Percentiles rank a stretch among this genome's conserved stretches.
Evolutionary conservation across 92 coral and sea anemone species (phyloP).

Genomic region (Palythoa grandiflora): DNA sequence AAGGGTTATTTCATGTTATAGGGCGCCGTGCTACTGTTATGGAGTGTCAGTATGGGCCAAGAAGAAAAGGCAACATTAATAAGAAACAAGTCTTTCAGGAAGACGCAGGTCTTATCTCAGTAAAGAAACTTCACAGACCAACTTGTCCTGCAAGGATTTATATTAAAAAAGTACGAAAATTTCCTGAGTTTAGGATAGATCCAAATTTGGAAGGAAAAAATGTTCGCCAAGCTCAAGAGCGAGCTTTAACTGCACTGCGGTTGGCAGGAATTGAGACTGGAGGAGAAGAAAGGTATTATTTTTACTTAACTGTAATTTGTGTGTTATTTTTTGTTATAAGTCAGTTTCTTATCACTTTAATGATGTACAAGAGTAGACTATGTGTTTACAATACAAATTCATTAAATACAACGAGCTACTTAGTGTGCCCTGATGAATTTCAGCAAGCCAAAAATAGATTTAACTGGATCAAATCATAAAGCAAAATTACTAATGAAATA

Average conservation of each 20-base stretch:
- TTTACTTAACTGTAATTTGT: neutral
- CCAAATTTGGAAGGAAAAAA: slow-evolving; percentile 89
- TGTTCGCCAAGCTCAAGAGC: slow-evolving; percentile 95
- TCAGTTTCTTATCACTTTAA: too few relatives aligned
- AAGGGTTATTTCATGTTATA: slow-evolving; percentile 1
- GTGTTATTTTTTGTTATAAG: too few relatives aligned
- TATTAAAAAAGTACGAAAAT: slow-evolving; percentile 93
- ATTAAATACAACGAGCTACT: neutral
- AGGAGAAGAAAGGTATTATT: slow-evolving; percentile 92
- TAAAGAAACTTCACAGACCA: slow-evolving; percentile 83
- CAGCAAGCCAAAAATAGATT: too few relatives aligned
- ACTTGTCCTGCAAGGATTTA: slow-evolving; percentile 99
- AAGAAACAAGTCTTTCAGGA: slow-evolving; percentile 83
- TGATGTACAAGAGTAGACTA: too few relatives aligned
- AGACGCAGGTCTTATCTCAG: slow-evolving; percentile 59
- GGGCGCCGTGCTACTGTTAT: slow-evolving; percentile 99
- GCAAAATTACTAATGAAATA: too few relatives aligned
- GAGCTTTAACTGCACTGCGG: slow-evolving; percentile 89
- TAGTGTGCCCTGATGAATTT: too few relatives aligned
- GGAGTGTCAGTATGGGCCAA: slow-evolving; percentile 99
- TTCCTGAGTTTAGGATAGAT: slow-evolving; percentile 95
- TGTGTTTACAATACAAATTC: neutral
- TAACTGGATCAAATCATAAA: too few relatives aligned
- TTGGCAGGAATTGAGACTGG: slow-evolving; percentile 89
- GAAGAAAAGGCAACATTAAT: slow-evolving; percentile 85